These are phyloP conservation scores for Zaprionus tsacasi DNA, from an alignment of 1,140 invertebrate genomes.

Conservation along the genomic window DNA sequence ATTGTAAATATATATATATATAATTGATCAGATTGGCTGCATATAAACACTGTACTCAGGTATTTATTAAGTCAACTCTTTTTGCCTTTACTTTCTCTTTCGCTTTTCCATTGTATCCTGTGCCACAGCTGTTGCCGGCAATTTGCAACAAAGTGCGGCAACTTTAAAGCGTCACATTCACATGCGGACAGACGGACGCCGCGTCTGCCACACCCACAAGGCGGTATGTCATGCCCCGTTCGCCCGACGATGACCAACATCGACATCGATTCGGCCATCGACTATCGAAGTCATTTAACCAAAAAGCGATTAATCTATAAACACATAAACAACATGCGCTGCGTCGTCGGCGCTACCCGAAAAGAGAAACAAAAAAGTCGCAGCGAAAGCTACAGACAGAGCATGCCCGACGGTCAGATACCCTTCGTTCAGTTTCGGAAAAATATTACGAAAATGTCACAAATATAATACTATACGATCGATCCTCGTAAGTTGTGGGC, in stretches of 20 bases:
- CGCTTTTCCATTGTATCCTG: background rate
- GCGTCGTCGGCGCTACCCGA: slow-evolving; percentile 3
- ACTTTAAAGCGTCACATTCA: slow-evolving; percentile 40
- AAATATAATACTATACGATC: too few relatives aligned
- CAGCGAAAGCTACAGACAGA: background rate
- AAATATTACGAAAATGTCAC: too few relatives aligned
- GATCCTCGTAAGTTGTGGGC: too few relatives aligned
- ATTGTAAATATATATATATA: too few relatives aligned
- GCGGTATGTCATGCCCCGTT: slow-evolving; percentile 6
- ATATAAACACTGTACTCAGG: background rate
- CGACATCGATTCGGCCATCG: slow-evolving; percentile 35
- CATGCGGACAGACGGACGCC: slow-evolving; percentile 6
- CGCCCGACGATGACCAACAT: slow-evolving; percentile 13
- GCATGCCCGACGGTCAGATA: too few relatives aligned
- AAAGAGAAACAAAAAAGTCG: slow-evolving; percentile 4
- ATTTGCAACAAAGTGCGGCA: slow-evolving; percentile 58
- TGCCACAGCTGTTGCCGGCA: slow-evolving; percentile 45
- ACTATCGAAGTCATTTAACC: slow-evolving; percentile 80
- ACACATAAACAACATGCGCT: slow-evolving; percentile 81
- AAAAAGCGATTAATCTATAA: slow-evolving; percentile 84
- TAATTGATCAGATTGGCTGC: too few relatives aligned
- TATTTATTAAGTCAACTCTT: background rate
- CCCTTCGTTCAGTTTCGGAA: too few relatives aligned
- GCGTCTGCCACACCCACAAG: background rate
- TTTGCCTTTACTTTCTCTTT: too few relatives aligned